Evolutionary conservation across 2,888 invertebrate species (phyloP).

Genomic region (Seira ritae): DNA sequence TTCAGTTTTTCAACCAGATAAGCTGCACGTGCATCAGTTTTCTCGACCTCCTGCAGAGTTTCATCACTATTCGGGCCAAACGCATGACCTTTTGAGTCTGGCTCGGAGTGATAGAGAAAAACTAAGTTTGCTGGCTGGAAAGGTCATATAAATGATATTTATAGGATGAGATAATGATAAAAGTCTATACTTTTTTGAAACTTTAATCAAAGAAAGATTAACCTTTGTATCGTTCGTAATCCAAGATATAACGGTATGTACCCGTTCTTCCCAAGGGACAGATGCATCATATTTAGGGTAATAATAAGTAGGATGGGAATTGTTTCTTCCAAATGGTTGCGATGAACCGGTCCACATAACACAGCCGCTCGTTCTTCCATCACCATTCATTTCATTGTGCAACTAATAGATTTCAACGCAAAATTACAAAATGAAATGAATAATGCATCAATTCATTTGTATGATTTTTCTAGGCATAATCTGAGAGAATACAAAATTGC

Average conservation of each 20-base stretch:
- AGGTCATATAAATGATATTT: neutral
- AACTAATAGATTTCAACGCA: conserved; percentile 74
- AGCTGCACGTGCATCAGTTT: conserved; percentile 77
- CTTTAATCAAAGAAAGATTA: too few relatives aligned
- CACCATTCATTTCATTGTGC: conserved; percentile 79
- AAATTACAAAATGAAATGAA: too few relatives aligned
- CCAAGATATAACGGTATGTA: conserved; percentile 81
- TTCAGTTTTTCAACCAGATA: conserved; percentile 79
- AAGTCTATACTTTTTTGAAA: too few relatives aligned
- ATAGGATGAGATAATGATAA: too few relatives aligned
- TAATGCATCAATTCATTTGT: too few relatives aligned
- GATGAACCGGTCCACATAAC: conserved; percentile 85
- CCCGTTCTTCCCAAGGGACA: conserved; percentile 75
- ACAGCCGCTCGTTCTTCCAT: conserved; percentile 79
- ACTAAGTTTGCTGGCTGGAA: conserved; percentile 83
- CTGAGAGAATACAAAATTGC: too few relatives aligned
- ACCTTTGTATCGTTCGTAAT: conserved; percentile 76
- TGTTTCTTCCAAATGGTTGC: conserved; percentile 77
- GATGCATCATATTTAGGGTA: conserved; percentile 33
- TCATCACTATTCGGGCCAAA: conserved; percentile 79
- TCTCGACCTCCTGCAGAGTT: conserved; percentile 73
- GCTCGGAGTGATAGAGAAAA: conserved; percentile 83
- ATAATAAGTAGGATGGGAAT: conserved; percentile 73
- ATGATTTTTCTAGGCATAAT: too few relatives aligned
- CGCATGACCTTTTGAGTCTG: conserved; percentile 81